Evolutionary conservation across 2,113 vertebrate genomes (phyloP).

Genomic region (Ammodytes marinus): DNA sequence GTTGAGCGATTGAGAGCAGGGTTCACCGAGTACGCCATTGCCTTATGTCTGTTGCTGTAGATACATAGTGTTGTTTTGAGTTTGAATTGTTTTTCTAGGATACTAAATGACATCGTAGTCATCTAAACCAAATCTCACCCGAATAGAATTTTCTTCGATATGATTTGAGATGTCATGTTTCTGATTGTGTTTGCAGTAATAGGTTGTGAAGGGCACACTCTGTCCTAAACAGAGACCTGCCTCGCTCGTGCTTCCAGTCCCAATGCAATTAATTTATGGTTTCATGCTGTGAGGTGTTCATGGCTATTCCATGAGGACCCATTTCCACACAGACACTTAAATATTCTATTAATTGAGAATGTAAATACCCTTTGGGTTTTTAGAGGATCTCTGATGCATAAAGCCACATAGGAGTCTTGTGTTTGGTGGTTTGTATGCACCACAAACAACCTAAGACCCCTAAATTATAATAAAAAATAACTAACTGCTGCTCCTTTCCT

Average conservation of each 20-base stretch:
- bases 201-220: conserved; percentile 31
- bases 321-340: conserved; percentile 69
- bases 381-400: conserved; percentile 25
- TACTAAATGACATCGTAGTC: not conserved
- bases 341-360: conserved; percentile 80
- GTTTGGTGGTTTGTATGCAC: not conserved
- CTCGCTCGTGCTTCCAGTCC: conserved; percentile 28
- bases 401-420: conserved; percentile 18
- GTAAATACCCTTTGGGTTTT: conserved; percentile 73
- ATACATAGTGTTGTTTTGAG: not conserved
- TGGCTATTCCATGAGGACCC: conserved; percentile 58
- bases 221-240: not conserved
- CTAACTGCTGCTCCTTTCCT: conserved; percentile 27
- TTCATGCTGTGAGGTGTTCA: conserved; percentile 64
- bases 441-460: conserved; percentile 7
- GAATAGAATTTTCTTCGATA: not conserved
- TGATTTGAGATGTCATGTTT: conserved; percentile 9
- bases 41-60: not conserved
- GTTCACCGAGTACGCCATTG: not conserved
- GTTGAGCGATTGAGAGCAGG: conserved; percentile 5
- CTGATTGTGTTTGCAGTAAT: conserved; percentile 1
- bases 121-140: not conserved
- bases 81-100: not conserved
- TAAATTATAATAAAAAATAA: conserved; percentile 2
- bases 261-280: conserved; percentile 72